Conservation (phyloP, 2,888 invertebrate species). For the Blastobasis lacticolella region DNA sequence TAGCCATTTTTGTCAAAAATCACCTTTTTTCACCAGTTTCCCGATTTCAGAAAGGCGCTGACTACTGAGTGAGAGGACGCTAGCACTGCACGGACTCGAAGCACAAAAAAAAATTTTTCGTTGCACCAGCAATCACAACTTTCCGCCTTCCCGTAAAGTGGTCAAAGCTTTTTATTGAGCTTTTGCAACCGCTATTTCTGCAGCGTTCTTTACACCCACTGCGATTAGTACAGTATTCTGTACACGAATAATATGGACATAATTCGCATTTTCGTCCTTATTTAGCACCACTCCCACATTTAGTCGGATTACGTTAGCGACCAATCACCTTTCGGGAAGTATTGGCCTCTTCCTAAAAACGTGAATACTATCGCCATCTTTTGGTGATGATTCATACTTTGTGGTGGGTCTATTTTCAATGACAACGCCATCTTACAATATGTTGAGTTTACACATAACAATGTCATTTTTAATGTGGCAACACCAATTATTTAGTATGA, state of each 20-base stretch:
- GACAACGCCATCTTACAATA: not conserved
- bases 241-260: conserved; percentile 28
- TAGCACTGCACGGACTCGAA: conserved; percentile 44
- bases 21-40: conserved; percentile 47
- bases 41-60: conserved; percentile 48
- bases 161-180: conserved; percentile 12
- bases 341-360: conserved; percentile 1
- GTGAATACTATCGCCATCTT: conserved; percentile 12
- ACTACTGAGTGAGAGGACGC: conserved; percentile 51
- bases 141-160: conserved; percentile 13
- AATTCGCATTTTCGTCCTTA: conserved; percentile 41
- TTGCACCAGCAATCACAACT: conserved; percentile 30
- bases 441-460: not conserved
- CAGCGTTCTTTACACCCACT: conserved; percentile 13
- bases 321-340: conserved; percentile 36
- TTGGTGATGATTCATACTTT: not conserved
- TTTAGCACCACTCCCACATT: conserved; percentile 34
- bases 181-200: conserved; percentile 10
- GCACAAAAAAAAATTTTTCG: conserved; percentile 42
- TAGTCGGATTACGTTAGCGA: conserved; percentile 37
- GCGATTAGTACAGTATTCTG: conserved; percentile 15
- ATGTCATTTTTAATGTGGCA: conserved; percentile 3
- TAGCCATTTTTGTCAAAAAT: conserved; percentile 70
- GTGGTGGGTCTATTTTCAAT: not conserved
- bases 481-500: conserved; percentile 8